Conservation (phyloP, 30 jellyfish, hydroid and myxozoan species). For the Aurelia sp. region DNA sequence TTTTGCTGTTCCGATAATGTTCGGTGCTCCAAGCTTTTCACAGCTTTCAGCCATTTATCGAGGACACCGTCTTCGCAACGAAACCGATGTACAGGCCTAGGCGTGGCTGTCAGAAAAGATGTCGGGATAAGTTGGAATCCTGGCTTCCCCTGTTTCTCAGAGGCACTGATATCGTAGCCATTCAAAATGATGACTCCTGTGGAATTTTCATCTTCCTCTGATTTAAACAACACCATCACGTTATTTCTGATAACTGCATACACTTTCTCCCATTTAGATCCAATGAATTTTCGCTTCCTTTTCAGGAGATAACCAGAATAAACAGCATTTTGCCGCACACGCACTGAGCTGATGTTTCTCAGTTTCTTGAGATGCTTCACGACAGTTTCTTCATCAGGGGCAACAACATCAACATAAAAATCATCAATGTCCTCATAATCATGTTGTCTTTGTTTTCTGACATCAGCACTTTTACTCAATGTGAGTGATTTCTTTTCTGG, state of each 20-base stretch:
- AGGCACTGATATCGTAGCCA: slow-evolving; percentile 24
- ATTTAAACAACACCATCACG: slow-evolving; percentile 32
- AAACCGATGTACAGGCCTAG: slow-evolving; percentile 45
- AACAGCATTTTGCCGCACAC: neutral
- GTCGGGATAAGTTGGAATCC: slow-evolving; percentile 31
- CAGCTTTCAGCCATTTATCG: no score
- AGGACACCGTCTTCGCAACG: neutral
- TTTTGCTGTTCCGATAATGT: no score
- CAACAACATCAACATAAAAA: no score
- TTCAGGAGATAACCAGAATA: slow-evolving; percentile 25
- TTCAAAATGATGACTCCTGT: slow-evolving; percentile 27
- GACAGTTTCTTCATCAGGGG: neutral
- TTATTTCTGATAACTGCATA: slow-evolving; percentile 35
- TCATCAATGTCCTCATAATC: no score
- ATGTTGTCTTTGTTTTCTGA: no score
- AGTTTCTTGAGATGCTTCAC: slow-evolving; percentile 2
- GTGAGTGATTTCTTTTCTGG: no score
- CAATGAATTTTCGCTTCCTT: slow-evolving; percentile 4
- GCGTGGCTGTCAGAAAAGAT: neutral
- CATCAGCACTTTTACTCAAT: no score
- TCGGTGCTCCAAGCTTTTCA: no score
- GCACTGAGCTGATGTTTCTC: slow-evolving; percentile 21
- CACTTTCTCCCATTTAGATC: slow-evolving; percentile 41
- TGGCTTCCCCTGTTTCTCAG: slow-evolving; percentile 13
- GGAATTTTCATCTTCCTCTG: slow-evolving; percentile 34